Evolutionary conservation across 1,140 invertebrate genomes (phyloP), one percentile per base, ranked within the genome.

Genomic region (Drosophila arizonae): DNA sequence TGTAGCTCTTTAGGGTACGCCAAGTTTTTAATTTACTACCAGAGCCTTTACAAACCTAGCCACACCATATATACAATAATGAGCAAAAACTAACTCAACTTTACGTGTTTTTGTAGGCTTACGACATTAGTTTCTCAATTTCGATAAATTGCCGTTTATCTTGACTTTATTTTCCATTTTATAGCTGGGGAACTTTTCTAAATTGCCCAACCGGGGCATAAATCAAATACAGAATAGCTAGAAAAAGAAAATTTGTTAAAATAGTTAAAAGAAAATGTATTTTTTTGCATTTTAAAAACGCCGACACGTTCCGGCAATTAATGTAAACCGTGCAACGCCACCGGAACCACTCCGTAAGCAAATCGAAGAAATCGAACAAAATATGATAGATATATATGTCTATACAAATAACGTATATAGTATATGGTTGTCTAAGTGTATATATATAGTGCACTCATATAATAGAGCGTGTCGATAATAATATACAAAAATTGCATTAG

Each of bases 381-480:
- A 13, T 61, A 41, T 43, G 28, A 46, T 33, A 39, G 30, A 33
- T 33, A 17, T 4, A 21, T 3, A 41, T 6, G n/a, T 11, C 17
- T 41, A 56, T 9, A 41, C 36, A 41, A 11, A 13, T 24, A 39
- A 13, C 11, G n/a, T 24, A 8, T 24, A 39, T 52, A 63, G 8
- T 36, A 10, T 8, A 36, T 36, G 9, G 21, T 24, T 24, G 2
- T 1, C 21, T 2, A 24, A 24, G 21, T 24, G 10, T 9, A 6
- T 2, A 13, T 11, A 56, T 30, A 30, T 4, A 52, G 15, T 62
- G 67, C 67, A 54, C 62, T 48, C 43, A 33, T 50, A 56, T 73
- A 67, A 52, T 67, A 51, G 71, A 74, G 50, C 64, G 54, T 77
- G 77, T 73, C 77, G 45, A 61, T 74, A 79, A 74, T 72, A 63